Evolutionary conservation across 2,888 invertebrate genomes (phyloP).

Genomic region (Hipparchia sbordonii): DNA sequence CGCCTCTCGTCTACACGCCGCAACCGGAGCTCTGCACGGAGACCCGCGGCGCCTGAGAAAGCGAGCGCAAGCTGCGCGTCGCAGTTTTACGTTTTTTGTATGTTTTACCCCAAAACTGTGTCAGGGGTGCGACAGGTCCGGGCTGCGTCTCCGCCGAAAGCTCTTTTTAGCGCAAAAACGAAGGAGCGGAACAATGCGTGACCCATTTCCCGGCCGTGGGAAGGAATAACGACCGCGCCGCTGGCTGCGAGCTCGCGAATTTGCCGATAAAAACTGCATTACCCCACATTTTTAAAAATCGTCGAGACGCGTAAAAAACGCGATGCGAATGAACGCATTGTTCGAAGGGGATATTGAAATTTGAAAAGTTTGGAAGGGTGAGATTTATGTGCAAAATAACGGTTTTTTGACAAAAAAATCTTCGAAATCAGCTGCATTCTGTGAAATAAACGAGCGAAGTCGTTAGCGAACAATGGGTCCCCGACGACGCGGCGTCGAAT

Average conservation of each 20-base stretch:
- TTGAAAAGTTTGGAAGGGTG: constrained; percentile 70
- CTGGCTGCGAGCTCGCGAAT: constrained; percentile 56
- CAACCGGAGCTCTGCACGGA: constrained; percentile 45
- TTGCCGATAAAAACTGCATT: constrained; percentile 80
- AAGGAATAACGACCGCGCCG: constrained; percentile 79
- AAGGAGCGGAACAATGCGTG: constrained; percentile 75
- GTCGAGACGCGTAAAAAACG: constrained; percentile 60
- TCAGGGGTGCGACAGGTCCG: constrained; percentile 71
- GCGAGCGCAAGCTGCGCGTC: constrained; percentile 75
- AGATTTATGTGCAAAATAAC: constrained; percentile 80
- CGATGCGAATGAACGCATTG: constrained; percentile 60
- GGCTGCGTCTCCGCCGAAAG: constrained; percentile 63
- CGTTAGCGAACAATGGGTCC: constrained; percentile 40
- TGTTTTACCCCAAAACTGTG: constrained; percentile 78
- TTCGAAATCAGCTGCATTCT: constrained; percentile 66
- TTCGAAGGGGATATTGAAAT: constrained; percentile 61
- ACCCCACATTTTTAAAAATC: constrained; percentile 78
- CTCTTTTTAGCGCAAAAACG: constrained; percentile 78
- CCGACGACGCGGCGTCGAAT: constrained; percentile 18
- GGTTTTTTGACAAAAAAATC: constrained; percentile 72
- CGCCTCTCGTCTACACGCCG: constrained; percentile 67
- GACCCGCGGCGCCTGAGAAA: constrained; percentile 72
- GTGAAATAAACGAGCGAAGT: constrained; percentile 40
- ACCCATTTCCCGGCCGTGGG: constrained; percentile 83
- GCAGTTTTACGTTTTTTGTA: constrained; percentile 60